These are phyloP conservation scores for Lissocephala sabroskyi DNA, from an alignment of 2,888 invertebrate genomes.

Conservation along the genomic window DNA sequence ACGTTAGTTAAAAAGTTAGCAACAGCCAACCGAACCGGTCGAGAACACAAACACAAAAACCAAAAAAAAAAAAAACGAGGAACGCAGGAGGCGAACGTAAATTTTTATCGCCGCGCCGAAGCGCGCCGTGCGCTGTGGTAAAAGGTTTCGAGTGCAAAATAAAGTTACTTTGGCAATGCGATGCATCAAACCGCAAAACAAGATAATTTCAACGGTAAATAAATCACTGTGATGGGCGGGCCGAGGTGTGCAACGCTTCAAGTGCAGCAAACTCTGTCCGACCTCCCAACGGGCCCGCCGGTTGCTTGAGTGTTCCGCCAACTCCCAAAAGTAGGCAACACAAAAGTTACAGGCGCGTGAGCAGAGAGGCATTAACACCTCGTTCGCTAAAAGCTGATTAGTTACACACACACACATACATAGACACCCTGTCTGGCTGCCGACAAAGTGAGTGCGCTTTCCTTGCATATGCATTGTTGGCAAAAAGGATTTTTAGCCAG, in stretches of 20 bases:
- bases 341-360: slow-evolving; percentile 25
- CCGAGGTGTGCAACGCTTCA: slow-evolving; percentile 1
- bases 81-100: slow-evolving; percentile 45
- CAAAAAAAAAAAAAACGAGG: slow-evolving; percentile 8
- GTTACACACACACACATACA: slow-evolving; percentile 17
- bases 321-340: slow-evolving; percentile 45
- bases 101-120: slow-evolving; percentile 46
- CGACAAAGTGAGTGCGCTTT: not conserved
- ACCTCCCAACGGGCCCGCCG: not conserved
- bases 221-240: slow-evolving; percentile 52
- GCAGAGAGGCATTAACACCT: slow-evolving; percentile 45
- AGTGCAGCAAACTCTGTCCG: slow-evolving; percentile 7
- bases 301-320: not conserved
- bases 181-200: slow-evolving; percentile 66
- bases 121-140: too few relatives aligned
- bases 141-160: slow-evolving; percentile 62
- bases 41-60: slow-evolving; percentile 4
- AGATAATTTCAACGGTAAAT: slow-evolving; percentile 69
- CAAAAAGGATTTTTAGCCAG: slow-evolving; percentile 12
- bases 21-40: slow-evolving; percentile 24
- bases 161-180: slow-evolving; percentile 61
- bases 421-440: not conserved
- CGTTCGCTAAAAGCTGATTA: slow-evolving; percentile 50
- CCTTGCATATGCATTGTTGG: slow-evolving; percentile 30
- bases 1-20: slow-evolving; percentile 59